Conservation (phyloP, 2,888 invertebrate species). For the Phengaris alcon region DNA sequence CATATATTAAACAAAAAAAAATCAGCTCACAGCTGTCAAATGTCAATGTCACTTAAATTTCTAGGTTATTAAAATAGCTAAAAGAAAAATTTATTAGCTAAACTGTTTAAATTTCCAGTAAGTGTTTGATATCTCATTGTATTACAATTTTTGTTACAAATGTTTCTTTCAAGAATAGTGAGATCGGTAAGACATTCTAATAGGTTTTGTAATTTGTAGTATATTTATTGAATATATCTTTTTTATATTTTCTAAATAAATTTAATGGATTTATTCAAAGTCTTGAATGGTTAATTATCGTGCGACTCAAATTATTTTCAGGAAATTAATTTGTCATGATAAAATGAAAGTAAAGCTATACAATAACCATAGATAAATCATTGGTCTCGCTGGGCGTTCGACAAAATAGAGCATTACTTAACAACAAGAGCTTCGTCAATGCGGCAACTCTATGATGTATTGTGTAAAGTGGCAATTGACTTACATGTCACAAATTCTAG, state of each 20-base stretch:
- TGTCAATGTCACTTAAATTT: background rate
- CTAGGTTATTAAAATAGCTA: background rate
- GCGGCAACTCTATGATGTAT: too few species aligned
- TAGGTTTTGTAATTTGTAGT: background rate
- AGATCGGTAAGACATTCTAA: slow-evolving; percentile 40
- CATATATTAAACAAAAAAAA: too few species aligned
- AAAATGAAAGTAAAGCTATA: too few species aligned
- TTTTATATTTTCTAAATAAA: background rate
- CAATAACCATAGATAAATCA: too few species aligned
- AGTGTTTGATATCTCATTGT: too few species aligned
- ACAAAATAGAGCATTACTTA: too few species aligned
- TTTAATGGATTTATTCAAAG: background rate
- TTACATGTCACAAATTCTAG: too few species aligned
- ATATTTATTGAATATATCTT: background rate
- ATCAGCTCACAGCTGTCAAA: too few species aligned
- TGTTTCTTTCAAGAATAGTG: slow-evolving; percentile 46
- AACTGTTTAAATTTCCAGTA: background rate
- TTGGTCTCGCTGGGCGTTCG: too few species aligned
- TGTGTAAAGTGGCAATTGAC: too few species aligned
- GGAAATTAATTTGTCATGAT: background rate
- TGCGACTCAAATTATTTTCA: background rate
- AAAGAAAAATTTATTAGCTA: background rate
- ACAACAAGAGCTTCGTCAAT: too few species aligned
- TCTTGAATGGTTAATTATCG: background rate
- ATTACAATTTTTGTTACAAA: slow-evolving; percentile 32